phyloP scores from a whole-genome alignment of 2,113 vertebrate species.

The Anolis sagrei region DNA sequence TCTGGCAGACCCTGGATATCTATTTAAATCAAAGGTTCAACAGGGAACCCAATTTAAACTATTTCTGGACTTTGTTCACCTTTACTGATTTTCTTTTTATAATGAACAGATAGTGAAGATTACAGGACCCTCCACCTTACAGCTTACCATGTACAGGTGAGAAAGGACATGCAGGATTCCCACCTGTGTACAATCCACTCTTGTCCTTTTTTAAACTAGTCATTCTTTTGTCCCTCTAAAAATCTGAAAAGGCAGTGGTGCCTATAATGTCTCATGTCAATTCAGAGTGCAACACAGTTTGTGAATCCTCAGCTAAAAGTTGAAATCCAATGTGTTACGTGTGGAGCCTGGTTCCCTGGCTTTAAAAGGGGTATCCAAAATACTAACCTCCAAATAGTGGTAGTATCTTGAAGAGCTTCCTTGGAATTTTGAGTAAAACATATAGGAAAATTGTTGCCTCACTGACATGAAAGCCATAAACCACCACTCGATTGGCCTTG shows the following conservation, averaged over 20 bases:
- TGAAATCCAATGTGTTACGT: not conserved
- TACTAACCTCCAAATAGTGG: too few relatives aligned
- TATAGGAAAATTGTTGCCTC: too few relatives aligned
- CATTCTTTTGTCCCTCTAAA: too few relatives aligned
- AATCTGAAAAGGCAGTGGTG: not conserved
- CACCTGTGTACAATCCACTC: not conserved
- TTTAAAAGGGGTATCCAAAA: too few relatives aligned
- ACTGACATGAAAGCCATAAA: too few relatives aligned
- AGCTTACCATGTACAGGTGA: too few relatives aligned
- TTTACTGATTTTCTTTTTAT: not conserved
- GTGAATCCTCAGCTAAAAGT: not conserved
- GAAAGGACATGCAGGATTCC: too few relatives aligned
- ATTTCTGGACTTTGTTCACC: not conserved
- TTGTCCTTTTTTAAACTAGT: not conserved
- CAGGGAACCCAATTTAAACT: not conserved
- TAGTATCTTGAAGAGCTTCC: too few relatives aligned
- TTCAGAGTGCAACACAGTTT: not conserved
- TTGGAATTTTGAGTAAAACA: not conserved
- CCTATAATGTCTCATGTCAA: not conserved
- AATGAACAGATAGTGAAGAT: too few relatives aligned
- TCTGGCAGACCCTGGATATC: too few relatives aligned
- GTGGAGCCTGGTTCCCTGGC: not conserved
- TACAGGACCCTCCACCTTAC: too few relatives aligned
- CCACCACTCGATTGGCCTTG: too few relatives aligned
- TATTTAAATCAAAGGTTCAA: not conserved